Percentiles rank a stretch among this genome's conserved stretches.
Conservation (phyloP, 1,140 invertebrate genomes). For the Diorhabda sublineata region DNA sequence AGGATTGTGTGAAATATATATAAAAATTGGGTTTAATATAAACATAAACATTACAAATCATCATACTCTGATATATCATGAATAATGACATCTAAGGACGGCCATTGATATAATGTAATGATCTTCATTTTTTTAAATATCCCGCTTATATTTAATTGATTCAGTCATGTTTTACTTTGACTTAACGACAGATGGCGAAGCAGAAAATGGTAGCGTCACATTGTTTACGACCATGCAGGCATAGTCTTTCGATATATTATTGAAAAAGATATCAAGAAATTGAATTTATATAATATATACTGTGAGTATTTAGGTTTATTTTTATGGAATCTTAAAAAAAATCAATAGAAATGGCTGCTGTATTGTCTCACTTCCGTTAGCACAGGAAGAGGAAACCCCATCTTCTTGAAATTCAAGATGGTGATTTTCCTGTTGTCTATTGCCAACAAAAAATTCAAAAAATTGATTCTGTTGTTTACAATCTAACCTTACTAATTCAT, state of each 20-base stretch:
- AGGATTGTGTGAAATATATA: too few relatives aligned
- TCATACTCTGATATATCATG: too few relatives aligned
- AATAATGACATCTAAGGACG: too few relatives aligned
- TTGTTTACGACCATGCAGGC: constrained; percentile 14
- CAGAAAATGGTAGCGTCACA: not conserved
- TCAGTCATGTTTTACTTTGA: not conserved
- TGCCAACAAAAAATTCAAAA: constrained; percentile 27
- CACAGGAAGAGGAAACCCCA: constrained; percentile 48
- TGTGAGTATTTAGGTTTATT: constrained; percentile 12
- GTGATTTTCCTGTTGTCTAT: constrained; percentile 35
- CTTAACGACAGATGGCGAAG: constrained; percentile 3
- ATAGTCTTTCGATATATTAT: constrained; percentile 3
- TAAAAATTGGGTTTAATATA: too few relatives aligned
- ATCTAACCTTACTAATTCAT: constrained; percentile 24
- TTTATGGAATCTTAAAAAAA: constrained; percentile 10
- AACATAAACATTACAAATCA: too few relatives aligned
- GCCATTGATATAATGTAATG: too few relatives aligned
- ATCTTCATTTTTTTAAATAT: not conserved
- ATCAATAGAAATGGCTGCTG: constrained; percentile 39
- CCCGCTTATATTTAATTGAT: not conserved
- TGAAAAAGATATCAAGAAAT: not conserved
- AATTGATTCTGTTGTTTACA: constrained; percentile 7
- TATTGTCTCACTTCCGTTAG: constrained; percentile 40
- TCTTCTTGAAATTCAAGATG: constrained; percentile 36
- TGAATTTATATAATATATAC: constrained; percentile 3